phyloP scores from a whole-genome alignment of 2,888 invertebrate genomes.

The Thymelicus acteon region DNA sequence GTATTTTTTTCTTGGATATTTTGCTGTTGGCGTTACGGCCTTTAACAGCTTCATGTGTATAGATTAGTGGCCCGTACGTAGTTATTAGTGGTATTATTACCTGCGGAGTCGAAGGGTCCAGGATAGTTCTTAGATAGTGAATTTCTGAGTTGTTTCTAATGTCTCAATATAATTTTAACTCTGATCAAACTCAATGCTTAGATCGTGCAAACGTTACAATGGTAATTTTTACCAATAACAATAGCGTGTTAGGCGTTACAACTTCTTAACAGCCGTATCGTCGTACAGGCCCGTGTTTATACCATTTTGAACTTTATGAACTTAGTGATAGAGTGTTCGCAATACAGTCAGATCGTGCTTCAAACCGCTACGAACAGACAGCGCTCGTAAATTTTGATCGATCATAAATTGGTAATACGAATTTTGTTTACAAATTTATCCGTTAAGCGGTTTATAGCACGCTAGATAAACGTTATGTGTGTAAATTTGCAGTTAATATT shows the following conservation, averaged over 20 bases:
- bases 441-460: constrained; percentile 44
- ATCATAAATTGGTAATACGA: constrained; percentile 56
- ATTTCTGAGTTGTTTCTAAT: too few species aligned
- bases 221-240: too few species aligned
- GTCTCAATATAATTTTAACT: neutral
- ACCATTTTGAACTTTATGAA: neutral
- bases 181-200: too few species aligned
- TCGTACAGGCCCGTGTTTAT: neutral
- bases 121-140: too few species aligned
- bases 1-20: too few species aligned
- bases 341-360: neutral
- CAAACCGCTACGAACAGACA: constrained; percentile 43
- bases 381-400: constrained; percentile 58
- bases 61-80: too few species aligned
- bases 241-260: too few species aligned
- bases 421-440: constrained; percentile 57
- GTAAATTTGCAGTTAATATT: constrained; percentile 43
- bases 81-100: too few species aligned
- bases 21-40: too few species aligned
- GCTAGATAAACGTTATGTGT: constrained; percentile 41
- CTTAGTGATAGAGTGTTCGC: neutral
- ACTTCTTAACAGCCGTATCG: neutral
- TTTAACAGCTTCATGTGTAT: too few species aligned
- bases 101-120: too few species aligned
- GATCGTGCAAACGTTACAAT: neutral